Conservation (phyloP, 2,888 invertebrate species). For the Nemurella pictetii region DNA sequence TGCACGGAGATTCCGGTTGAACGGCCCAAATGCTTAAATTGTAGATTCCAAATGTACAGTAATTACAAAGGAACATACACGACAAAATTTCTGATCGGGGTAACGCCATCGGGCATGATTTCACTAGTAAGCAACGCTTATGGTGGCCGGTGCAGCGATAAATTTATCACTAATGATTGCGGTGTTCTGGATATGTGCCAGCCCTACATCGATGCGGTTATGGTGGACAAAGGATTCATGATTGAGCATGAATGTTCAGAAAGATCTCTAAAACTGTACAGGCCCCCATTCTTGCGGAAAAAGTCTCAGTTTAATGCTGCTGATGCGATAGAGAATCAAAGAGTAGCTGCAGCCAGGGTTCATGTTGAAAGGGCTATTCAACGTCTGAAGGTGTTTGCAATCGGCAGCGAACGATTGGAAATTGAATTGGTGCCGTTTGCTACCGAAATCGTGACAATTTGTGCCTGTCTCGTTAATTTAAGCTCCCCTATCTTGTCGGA, state of each 20-base stretch:
- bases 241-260: conserved; percentile 3
- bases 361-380: conserved; percentile 10
- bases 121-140: conserved; percentile 40
- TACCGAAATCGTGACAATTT: background rate
- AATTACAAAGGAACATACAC: conserved; percentile 41
- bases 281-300: background rate
- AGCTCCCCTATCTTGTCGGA: background rate
- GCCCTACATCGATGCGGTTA: background rate
- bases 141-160: conserved; percentile 41
- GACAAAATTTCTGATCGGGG: conserved; percentile 41
- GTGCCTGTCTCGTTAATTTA: background rate
- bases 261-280: background rate
- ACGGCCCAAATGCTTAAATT: background rate
- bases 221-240: conserved; percentile 17
- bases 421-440: background rate
- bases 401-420: background rate
- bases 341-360: conserved; percentile 1
- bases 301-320: background rate
- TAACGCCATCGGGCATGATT: conserved; percentile 39
- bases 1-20: background rate
- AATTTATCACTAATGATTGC: conserved; percentile 29
- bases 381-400: background rate
- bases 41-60: conserved; percentile 38
- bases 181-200: background rate
- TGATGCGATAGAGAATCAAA: background rate